Evolutionary conservation across 2,888 invertebrate species (phyloP), one percentile per base, ranked within the genome.

Genomic region (Agrotis clavis): DNA sequence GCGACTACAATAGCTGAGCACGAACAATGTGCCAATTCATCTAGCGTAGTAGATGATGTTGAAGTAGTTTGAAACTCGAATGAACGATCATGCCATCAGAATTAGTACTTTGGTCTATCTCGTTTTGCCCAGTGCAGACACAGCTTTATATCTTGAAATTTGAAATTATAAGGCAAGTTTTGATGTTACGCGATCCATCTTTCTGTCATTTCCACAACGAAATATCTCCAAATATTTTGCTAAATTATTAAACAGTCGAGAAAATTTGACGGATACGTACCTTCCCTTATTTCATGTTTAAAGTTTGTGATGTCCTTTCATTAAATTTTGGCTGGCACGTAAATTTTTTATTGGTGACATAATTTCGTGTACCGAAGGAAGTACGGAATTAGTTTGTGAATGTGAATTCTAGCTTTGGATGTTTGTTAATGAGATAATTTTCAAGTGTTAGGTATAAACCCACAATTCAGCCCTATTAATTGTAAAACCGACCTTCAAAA

Each of bases 131-230:
- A 16, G 35, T 57, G 35, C 35, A 57, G 41, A 14, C 41, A 19
- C 18, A 18, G 19, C 25, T 14, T 74, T 14, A 64, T 72, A 71
- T 66, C 67, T 69, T 74, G 65, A 67, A 11, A 53, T 66, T 67
- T 74, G 62, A 67, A 11, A 25, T 56, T 68, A 35, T 57, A 61
- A 61, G 53, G 48, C 41, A 66, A 73, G 51, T 76, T 82, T 67
- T 41, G 16, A 67, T 13, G 21, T 16, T 21, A 21, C 4, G 68
- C 67, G 11, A 82, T 83, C 50, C 48, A 77, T 82, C 77, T 80
- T 71, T 64, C 83, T 67, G 77, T 77, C 73, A 63, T 63, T 76
- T 57, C 56, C 61, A 80, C 30, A 35, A 7, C 66, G 21, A 59
- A 78, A 78, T 62, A 61, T 67, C 67, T 19, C 64, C 16, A 59